Evolutionary conservation across 2,797 vertebrate genomes (phyloP).

Genomic region (Acestrorhynchus altus): DNA sequence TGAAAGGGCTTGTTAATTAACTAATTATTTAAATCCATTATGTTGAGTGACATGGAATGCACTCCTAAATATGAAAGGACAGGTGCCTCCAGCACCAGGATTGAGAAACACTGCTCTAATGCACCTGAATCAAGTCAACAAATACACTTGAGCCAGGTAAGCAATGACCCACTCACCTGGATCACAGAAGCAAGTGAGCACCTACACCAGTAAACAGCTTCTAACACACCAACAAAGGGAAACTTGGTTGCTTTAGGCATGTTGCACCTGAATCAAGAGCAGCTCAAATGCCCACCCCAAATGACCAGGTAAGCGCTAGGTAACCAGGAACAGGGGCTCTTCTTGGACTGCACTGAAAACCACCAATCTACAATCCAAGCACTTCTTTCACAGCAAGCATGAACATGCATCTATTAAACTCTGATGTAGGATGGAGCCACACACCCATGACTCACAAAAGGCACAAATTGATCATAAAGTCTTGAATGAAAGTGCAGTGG

Average conservation of each 20-base stretch:
- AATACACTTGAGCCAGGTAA: not conserved
- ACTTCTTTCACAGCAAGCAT: not conserved
- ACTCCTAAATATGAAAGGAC: too few species aligned
- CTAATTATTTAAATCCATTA: too few species aligned
- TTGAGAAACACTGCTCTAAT: too few species aligned
- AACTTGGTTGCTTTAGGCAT: too few species aligned
- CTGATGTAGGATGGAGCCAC: too few species aligned
- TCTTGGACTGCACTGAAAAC: not conserved
- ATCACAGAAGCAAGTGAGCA: too few species aligned
- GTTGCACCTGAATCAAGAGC: too few species aligned
- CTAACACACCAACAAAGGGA: too few species aligned
- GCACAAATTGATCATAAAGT: constrained; percentile 36
- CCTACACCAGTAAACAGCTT: not conserved
- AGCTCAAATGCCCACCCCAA: too few species aligned
- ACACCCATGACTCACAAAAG: constrained; percentile 5
- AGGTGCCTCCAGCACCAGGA: too few species aligned
- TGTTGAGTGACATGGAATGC: too few species aligned
- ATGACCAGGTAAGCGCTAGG: not conserved
- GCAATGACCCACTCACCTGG: not conserved
- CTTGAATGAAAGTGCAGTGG: constrained; percentile 9
- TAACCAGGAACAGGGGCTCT: not conserved
- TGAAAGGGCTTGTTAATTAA: too few species aligned
- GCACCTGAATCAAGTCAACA: not conserved
- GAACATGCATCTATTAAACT: not conserved
- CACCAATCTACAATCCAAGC: not conserved